Evolutionary conservation across 2,113 vertebrate genomes (phyloP).

Genomic region (Acanthisitta chloris): DNA sequence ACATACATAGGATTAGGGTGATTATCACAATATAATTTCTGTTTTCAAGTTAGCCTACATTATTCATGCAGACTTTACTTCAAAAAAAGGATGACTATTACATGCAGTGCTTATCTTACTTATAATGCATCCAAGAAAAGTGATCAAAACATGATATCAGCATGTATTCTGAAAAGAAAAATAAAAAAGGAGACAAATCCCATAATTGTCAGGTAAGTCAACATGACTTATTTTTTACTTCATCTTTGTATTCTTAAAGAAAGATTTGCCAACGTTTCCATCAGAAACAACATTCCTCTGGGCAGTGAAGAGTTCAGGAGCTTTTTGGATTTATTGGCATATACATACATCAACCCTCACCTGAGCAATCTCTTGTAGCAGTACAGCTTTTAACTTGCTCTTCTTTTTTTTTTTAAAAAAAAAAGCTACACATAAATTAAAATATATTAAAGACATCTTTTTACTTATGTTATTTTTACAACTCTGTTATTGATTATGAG

Average conservation of each 20-base stretch:
- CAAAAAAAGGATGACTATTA: neutral
- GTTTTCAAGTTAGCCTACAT: neutral
- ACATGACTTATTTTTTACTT: neutral
- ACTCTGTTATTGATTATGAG: neutral
- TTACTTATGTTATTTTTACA: neutral
- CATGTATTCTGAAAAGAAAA: neutral
- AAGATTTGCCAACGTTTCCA: neutral
- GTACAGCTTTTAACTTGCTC: fast-evolving
- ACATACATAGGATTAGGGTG: neutral
- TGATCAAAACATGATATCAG: neutral
- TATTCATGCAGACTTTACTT: neutral
- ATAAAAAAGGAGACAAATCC: neutral
- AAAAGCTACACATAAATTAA: neutral
- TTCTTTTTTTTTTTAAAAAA: neutral
- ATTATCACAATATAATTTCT: neutral
- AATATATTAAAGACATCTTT: neutral
- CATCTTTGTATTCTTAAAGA: neutral
- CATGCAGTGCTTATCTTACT: neutral
- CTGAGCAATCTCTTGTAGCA: neutral
- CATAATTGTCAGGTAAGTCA: neutral
- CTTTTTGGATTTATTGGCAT: neutral
- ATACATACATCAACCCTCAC: neutral
- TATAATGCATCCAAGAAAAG: neutral
- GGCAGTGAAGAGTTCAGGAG: neutral
- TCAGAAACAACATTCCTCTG: neutral